Base-by-base conservation (phyloP, 2,113 vertebrate species). In the Capreolus pygargus region DNA sequence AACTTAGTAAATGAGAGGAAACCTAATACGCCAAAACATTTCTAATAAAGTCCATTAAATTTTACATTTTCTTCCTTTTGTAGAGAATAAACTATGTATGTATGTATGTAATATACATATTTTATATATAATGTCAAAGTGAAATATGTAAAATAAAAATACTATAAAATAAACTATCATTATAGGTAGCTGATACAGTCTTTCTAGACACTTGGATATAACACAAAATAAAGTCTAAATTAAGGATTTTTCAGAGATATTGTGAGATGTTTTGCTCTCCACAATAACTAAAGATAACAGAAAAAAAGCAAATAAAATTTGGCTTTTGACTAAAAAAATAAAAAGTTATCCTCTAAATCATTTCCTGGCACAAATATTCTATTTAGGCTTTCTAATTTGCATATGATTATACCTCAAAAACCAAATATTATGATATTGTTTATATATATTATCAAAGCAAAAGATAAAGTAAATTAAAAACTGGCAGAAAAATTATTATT, bases 21-120 rank as follows among this genome's bases (percentile, higher is more conserved):
- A 79, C 6, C 27, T 78, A 97, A 96, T 93, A 97, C 8, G 92
- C 43, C 47, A 97, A 96, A 98, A 95, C 11, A 81, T 9, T 92
- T 90, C 79, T 97, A 84, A 84, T 43, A 25, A 64, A 83, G 28
- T 54, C 61, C 30, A 89, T 91, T 28, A 70, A 93, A 4, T 76
- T 60, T 92, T 87, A 81, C 5, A 89, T 94, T 91, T 90, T 60
- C 82, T 91, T 91, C 54, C 93, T 74, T 94, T 89, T 82, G 8
- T 52, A 61, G 30, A 52, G 21, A 81, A 86, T 81, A 91, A 4
- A 70, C 79, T 83, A 23, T 87, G 57, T 95, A 25, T 89, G 21
- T 28, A 89, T 10, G 4, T 45, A 90, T 76, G 52, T 82, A 78
- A 79, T 33, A 86, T 27, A 39, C 47, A 78, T 23, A 43, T 55